These are phyloP conservation scores for Lutjanus erythropterus DNA, from an alignment of 2,113 vertebrate species.

Conservation along the genomic window DNA sequence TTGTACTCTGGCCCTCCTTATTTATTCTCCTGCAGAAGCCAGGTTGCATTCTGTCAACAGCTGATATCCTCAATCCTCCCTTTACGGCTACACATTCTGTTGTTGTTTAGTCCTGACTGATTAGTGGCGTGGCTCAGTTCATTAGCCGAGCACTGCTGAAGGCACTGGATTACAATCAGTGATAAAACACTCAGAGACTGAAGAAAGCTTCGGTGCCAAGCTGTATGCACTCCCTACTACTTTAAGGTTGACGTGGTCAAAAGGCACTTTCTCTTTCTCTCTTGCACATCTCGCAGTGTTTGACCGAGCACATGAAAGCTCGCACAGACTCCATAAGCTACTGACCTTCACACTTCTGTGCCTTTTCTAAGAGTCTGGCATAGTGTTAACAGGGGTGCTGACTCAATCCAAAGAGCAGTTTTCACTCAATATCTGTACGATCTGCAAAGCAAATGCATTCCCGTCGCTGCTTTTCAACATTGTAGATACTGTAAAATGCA, in stretches of 20 bases:
- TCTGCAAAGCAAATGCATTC: constrained; percentile 52
- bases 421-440: constrained; percentile 19
- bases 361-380: constrained; percentile 38
- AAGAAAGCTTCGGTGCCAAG: background rate
- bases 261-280: constrained; percentile 17
- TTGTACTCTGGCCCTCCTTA: background rate
- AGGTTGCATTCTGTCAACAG: background rate
- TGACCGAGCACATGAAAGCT: constrained; percentile 55
- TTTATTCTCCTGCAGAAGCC: constrained; percentile 17
- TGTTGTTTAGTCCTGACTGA: constrained; percentile 30
- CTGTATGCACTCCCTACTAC: constrained; percentile 1
- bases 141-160: constrained; percentile 35
- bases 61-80: constrained; percentile 19
- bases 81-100: constrained; percentile 31
- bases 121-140: constrained; percentile 31
- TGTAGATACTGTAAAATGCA: constrained; percentile 1
- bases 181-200: constrained; percentile 28
- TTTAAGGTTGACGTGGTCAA: constrained; percentile 33
- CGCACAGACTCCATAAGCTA: constrained; percentile 39
- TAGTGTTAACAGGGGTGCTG: constrained; percentile 39
- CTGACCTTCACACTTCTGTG: constrained; percentile 67
- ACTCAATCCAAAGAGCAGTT: constrained; percentile 44
- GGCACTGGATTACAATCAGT: constrained; percentile 41
- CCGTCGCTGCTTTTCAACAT: background rate
- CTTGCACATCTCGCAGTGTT: constrained; percentile 38